A percentile compares a stretch with the other conserved stretches of the same genome.
These are phyloP conservation scores for Microdon myrmicae DNA, from an alignment of 2,888 invertebrate species.

Conservation along the genomic window DNA sequence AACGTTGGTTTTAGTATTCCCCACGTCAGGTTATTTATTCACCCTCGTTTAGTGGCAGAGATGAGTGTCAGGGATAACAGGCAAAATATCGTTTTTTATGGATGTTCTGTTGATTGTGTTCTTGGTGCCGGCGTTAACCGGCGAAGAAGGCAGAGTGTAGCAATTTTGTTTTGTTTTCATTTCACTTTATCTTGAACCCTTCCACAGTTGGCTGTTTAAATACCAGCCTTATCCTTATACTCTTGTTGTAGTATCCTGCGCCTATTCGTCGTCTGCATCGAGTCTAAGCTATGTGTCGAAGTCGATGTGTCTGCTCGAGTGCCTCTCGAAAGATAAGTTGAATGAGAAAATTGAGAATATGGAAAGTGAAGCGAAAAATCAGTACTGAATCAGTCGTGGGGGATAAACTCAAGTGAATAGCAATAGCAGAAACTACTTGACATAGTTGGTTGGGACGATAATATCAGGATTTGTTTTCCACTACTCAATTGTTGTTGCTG, in stretches of 20 bases:
- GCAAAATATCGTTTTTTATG: conserved; percentile 17
- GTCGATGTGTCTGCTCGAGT: conserved; percentile 45
- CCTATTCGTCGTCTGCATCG: conserved; percentile 7
- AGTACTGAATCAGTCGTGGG: too few species aligned
- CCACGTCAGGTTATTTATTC: conserved; percentile 40
- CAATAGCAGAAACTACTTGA: conserved; percentile 35
- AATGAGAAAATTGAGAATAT: conserved; percentile 39
- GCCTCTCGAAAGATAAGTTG: conserved; percentile 35
- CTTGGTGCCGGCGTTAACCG: neutral
- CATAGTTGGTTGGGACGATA: conserved; percentile 35
- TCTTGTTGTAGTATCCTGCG: conserved; percentile 21
- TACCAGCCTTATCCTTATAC: too few species aligned
- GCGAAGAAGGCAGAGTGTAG: conserved; percentile 22
- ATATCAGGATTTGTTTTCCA: conserved; percentile 28
- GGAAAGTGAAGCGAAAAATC: conserved; percentile 25
- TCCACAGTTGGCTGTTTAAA: too few species aligned
- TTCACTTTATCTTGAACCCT: conserved; percentile 5
- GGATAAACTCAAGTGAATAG: conserved; percentile 8
- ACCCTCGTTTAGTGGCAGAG: conserved; percentile 39
- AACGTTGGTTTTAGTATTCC: conserved; percentile 23
- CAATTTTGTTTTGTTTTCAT: conserved; percentile 22
- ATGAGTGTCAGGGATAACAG: conserved; percentile 32
- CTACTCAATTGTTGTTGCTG: conserved; percentile 10
- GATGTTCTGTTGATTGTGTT: conserved; percentile 36
- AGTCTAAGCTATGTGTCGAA: conserved; percentile 35